Percentiles rank a stretch among this genome's conserved stretches.
phyloP scores from a whole-genome alignment of 2,797 vertebrate species.

The Schizothorax lantsangensis region DNA sequence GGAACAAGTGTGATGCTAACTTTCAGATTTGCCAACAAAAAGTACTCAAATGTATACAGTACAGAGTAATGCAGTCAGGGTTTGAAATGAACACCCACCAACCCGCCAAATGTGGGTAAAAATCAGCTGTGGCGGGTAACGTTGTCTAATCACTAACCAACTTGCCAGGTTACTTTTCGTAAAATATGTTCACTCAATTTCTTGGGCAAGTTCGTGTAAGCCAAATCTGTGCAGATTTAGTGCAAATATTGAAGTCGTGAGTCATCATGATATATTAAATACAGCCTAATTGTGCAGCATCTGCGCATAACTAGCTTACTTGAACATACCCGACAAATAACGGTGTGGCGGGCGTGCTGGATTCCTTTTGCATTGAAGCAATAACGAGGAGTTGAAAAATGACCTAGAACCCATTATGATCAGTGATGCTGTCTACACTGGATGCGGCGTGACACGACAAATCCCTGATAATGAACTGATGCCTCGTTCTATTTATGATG shows the following conservation, averaged over 20 bases:
- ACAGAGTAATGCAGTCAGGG: not conserved
- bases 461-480: not conserved
- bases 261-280: not conserved
- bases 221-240: no score
- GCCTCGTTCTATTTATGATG: not conserved
- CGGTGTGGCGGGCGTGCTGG: no score
- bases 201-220: no score
- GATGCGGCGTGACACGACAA: not conserved
- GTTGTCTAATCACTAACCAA: not conserved
- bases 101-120: not conserved
- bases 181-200: not conserved
- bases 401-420: not conserved
- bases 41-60: not conserved
- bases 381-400: not conserved
- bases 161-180: not conserved
- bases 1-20: not conserved
- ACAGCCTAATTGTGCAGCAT: not conserved
- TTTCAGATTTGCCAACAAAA: not conserved
- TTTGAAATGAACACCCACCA: not conserved
- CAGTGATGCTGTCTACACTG: not conserved
- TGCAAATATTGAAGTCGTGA: no score
- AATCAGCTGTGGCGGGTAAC: not conserved
- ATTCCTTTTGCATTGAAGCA: not conserved
- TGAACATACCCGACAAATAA: not conserved
- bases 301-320: not conserved